Evolutionary conservation across 2,888 invertebrate genomes (phyloP), one percentile per base, ranked within the genome.

Genomic region (Luperina nickerlii): DNA sequence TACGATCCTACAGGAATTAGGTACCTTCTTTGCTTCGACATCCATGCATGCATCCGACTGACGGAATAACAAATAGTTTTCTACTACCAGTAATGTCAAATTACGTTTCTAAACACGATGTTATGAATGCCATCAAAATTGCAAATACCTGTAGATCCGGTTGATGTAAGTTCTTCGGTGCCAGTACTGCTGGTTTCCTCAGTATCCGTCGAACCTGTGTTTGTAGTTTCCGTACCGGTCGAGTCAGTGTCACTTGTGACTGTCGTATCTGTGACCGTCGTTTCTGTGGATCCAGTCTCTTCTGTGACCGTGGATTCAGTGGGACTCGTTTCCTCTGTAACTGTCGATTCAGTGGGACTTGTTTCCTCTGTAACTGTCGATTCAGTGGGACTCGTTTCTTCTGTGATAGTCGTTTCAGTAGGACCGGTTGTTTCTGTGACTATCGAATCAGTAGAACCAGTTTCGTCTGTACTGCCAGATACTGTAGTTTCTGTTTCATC

Each of bases 281-380:
- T 51, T 63, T 70, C 78, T n/a, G 70, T 77, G 0, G 76, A 51
- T 18, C 18, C 42, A 8, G 65, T 75, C 7, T 77, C 74, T 0
- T 82, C 87, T 13, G 87, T 85, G 7, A 77, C 74, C 8, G 87
- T 75, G 2, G 80, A 68, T 45, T 74, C 82, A 78, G 81, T 85
- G 0, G 68, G 48, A 18, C 3, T 24, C 8, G 76, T 81, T 20
- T 45, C 65, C 0, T 73, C 79, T 38, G 83, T 80, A 13, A 32
- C 20, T 6, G 71, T 83, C 0, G 77, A 77, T 38, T 66, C 81
- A 27, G 76, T 83, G 18, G 73, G 1, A 24, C 38, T 32, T 0
- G 81, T 70, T 20, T 73, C 54, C 0, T 57, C 70, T 54, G 85
- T 73, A 5, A 76, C n/a, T 0, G 75, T 80, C 0, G 81, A 63